These are phyloP conservation scores for Meloidogyne exigua DNA, from an alignment of 1,140 invertebrate species.

Conservation along the genomic window DNA sequence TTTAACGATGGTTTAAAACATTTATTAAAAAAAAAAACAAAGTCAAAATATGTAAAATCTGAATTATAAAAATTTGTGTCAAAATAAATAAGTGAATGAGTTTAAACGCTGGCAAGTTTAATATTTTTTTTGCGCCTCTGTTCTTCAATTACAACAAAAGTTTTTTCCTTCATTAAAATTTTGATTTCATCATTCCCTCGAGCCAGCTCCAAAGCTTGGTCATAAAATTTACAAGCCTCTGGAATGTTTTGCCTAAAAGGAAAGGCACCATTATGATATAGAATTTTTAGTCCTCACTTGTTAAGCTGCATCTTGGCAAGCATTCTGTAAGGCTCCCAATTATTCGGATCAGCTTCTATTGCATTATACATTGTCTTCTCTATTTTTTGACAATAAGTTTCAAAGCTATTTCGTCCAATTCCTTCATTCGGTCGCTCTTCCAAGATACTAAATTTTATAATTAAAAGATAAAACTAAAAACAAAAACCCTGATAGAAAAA, in stretches of 20 bases:
- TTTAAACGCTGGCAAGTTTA: neutral
- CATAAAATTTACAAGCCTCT: conserved; percentile 7
- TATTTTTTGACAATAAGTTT: neutral
- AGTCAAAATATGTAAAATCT: too few species aligned
- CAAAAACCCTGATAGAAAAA: conserved; percentile 31
- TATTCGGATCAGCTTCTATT: conserved; percentile 29
- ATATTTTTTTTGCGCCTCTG: neutral
- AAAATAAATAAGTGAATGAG: neutral
- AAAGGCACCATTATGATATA: neutral
- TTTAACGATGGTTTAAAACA: too few species aligned
- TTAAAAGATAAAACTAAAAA: conserved; percentile 3
- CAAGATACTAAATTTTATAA: conserved; percentile 7
- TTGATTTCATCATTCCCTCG: conserved; percentile 34
- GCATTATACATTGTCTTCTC: conserved; percentile 30
- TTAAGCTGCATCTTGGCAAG: conserved; percentile 21
- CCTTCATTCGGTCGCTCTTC: neutral
- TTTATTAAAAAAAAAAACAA: too few species aligned
- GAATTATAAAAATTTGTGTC: neutral
- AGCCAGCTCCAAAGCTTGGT: conserved; percentile 15
- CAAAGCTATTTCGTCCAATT: neutral
- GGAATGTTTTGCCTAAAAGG: neutral
- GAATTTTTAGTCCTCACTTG: conserved; percentile 8
- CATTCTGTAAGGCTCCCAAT: conserved; percentile 39
- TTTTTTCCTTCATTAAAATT: conserved; percentile 44
- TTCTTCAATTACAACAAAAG: conserved; percentile 19